A percentile compares a stretch with the other conserved stretches of the same genome.
Evolutionary conservation across 2,797 vertebrate species (phyloP).

Genomic region (Acipenser oxyrinchus): DNA sequence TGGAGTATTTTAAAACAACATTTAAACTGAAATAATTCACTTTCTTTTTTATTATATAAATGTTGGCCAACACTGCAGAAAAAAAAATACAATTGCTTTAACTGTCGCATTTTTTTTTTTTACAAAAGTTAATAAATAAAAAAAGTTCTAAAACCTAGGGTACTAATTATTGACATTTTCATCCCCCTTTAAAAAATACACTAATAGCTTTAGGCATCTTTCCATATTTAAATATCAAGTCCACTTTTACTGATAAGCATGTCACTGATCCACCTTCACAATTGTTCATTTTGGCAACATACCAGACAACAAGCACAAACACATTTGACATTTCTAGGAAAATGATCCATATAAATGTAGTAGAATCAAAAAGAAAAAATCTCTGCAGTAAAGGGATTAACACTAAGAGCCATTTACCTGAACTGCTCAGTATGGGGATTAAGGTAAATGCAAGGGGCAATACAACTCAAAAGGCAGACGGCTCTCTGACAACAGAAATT

Average conservation of each 20-base stretch:
- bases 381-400: conserved; percentile 7
- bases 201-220: not conserved
- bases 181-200: not conserved
- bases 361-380: not conserved
- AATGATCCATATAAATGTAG: not conserved
- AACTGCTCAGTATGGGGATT: not conserved
- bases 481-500: not conserved
- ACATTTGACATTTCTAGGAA: not conserved
- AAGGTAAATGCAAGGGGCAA: not conserved
- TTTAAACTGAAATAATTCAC: too few relatives aligned
- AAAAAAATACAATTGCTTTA: too few relatives aligned
- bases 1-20: too few relatives aligned
- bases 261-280: not conserved
- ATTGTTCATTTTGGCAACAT: conserved; percentile 7
- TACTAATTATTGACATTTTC: not conserved
- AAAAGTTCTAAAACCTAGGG: not conserved
- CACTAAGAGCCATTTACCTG: not conserved
- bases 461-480: too few relatives aligned
- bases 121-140: too few relatives aligned
- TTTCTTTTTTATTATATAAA: too few relatives aligned
- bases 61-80: too few relatives aligned
- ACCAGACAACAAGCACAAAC: conserved; percentile 2
- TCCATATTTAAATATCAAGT: not conserved
- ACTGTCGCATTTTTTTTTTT: too few relatives aligned
- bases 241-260: not conserved